phyloP scores from a whole-genome alignment of 2,113 vertebrate genomes.

The Onychostoma macrolepis region DNA sequence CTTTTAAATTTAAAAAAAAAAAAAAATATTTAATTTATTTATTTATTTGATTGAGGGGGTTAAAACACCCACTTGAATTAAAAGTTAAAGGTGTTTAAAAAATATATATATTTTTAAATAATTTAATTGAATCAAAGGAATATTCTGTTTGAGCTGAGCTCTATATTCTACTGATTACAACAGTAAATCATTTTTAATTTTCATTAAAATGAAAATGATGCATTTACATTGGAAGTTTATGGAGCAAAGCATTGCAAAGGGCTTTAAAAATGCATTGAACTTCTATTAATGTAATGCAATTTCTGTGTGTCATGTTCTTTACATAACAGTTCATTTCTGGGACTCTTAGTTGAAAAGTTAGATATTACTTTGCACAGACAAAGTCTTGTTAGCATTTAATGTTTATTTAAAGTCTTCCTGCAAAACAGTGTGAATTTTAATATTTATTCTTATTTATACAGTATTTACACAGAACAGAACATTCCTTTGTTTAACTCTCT shows the following conservation, averaged over 20 bases:
- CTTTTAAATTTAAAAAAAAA: too few species aligned
- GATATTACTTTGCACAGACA: neutral
- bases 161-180: too few species aligned
- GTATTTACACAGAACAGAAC: neutral
- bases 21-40: too few species aligned
- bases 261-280: neutral
- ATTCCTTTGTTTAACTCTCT: neutral
- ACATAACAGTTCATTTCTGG: neutral
- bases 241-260: neutral
- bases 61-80: neutral
- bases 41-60: neutral
- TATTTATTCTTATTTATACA: neutral
- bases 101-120: neutral
- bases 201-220: neutral
- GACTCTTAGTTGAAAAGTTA: neutral
- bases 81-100: too few species aligned
- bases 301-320: neutral
- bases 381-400: slow-evolving; percentile 2
- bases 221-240: neutral
- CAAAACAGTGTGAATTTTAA: neutral
- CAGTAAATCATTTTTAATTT: neutral
- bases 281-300: neutral
- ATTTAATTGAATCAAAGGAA: neutral
- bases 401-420: slow-evolving; percentile 3
- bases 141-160: neutral